phyloP scores from a whole-genome alignment of 2,797 vertebrate genomes.

The Rhabdomys pumilio region DNA sequence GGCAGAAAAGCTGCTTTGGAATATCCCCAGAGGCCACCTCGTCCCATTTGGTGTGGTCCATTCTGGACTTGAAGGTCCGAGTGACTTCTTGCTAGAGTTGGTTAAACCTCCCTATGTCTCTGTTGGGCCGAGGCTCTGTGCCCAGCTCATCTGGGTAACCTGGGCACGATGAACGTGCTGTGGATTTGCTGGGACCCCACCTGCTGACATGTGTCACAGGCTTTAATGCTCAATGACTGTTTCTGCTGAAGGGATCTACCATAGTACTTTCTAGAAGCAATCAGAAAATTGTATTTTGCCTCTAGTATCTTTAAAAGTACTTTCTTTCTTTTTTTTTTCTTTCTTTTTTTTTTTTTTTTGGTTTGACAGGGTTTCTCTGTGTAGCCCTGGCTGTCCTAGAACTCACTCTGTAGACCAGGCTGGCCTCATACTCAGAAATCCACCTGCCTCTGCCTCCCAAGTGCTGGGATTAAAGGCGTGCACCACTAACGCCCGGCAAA shows the following conservation, averaged over 20 bases:
- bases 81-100: background rate
- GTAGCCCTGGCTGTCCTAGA: too few species aligned
- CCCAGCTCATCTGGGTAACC: slow-evolving; percentile 77
- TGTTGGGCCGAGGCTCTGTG: background rate
- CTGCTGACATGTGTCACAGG: slow-evolving; percentile 82
- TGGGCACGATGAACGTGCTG: slow-evolving; percentile 84
- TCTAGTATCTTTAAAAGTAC: background rate
- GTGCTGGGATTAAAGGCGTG: too few species aligned
- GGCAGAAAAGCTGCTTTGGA: background rate
- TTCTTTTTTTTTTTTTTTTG: too few species aligned
- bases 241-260: slow-evolving; percentile 80
- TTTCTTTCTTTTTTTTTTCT: background rate
- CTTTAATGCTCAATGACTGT: slow-evolving; percentile 85
- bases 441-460: too few species aligned
- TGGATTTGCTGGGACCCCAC: slow-evolving; percentile 84
- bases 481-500: too few species aligned
- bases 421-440: too few species aligned
- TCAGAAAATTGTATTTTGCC: slow-evolving; percentile 50
- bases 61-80: background rate
- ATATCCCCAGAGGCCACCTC: too few species aligned
- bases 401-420: too few species aligned
- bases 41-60: background rate
- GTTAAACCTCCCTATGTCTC: accelerated
- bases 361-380: too few species aligned
- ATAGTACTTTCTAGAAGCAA: slow-evolving; percentile 78